Evolutionary conservation across 2,888 invertebrate species (phyloP).

Genomic region (Leptopilina drosophilae): DNA sequence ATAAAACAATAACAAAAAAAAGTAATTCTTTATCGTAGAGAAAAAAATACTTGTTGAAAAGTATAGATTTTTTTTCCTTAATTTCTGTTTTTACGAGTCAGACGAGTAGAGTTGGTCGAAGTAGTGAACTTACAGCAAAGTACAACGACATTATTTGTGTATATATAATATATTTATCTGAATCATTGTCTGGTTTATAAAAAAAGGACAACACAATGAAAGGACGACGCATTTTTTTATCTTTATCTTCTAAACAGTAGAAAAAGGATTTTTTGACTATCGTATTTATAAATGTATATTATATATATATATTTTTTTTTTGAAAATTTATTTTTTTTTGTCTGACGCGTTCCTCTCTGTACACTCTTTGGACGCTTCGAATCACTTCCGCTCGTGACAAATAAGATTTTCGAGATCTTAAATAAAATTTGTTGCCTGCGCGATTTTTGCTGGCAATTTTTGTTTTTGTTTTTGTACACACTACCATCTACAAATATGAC

Average conservation of each 20-base stretch:
- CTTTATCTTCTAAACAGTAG: constrained; percentile 58
- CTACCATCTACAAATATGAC: constrained; percentile 57
- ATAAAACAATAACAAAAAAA: constrained; percentile 8
- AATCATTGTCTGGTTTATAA: constrained; percentile 52
- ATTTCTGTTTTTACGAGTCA: neutral
- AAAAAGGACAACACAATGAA: constrained; percentile 59
- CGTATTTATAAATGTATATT: constrained; percentile 47
- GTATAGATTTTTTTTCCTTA: neutral
- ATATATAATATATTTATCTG: constrained; percentile 50
- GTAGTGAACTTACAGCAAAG: constrained; percentile 49
- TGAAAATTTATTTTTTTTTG: constrained; percentile 26
- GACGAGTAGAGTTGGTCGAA: constrained; percentile 35
- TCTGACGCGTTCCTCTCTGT: constrained; percentile 54
- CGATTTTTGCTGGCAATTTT: constrained; percentile 49
- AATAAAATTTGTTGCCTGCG: constrained; percentile 10
- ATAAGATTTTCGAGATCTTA: constrained; percentile 43
- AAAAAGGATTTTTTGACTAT: constrained; percentile 56
- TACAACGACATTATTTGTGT: constrained; percentile 52
- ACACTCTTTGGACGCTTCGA: constrained; percentile 52
- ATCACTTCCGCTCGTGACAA: constrained; percentile 50
- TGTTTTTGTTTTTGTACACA: constrained; percentile 51
- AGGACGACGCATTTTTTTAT: constrained; percentile 52
- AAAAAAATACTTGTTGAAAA: neutral
- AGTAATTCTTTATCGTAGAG: neutral
- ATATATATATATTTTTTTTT: neutral